These are phyloP conservation scores for Tineola bisselliella DNA, from an alignment of 2,888 invertebrate genomes.

Conservation along the genomic window DNA sequence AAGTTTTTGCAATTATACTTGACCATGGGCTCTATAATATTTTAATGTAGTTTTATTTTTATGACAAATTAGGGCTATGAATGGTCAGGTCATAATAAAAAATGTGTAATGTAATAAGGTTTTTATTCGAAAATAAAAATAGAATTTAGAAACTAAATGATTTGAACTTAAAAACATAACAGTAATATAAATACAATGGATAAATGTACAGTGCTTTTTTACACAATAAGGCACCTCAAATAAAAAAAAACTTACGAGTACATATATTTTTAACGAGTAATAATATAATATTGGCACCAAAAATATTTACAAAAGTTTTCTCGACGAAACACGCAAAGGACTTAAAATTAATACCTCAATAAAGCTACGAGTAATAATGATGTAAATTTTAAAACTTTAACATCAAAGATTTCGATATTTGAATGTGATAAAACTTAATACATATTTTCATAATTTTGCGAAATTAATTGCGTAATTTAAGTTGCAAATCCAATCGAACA, in stretches of 20 bases:
- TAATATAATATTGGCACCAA: conserved; percentile 24
- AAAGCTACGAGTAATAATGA: neutral
- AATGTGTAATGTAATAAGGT: conserved; percentile 1
- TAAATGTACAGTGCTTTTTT: conserved; percentile 36
- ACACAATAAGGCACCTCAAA: conserved; percentile 41
- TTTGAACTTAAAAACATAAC: conserved; percentile 11
- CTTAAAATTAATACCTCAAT: conserved; percentile 1
- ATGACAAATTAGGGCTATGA: too few relatives aligned
- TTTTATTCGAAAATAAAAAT: conserved; percentile 10
- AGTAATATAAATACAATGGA: conserved; percentile 28
- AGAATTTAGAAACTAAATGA: neutral
- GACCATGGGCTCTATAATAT: too few relatives aligned
- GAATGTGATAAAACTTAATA: too few relatives aligned
- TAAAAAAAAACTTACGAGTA: conserved; percentile 1
- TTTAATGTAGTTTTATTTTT: too few relatives aligned
- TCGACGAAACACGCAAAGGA: neutral
- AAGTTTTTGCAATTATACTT: too few relatives aligned
- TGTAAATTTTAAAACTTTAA: neutral
- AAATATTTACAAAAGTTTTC: conserved; percentile 14
- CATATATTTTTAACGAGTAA: neutral
- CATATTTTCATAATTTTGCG: too few relatives aligned
- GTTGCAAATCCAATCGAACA: too few relatives aligned
- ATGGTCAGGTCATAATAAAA: too few relatives aligned
- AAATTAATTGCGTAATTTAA: too few relatives aligned
- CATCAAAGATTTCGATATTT: too few relatives aligned